Base-by-base conservation (phyloP, 2,797 vertebrate species). In the Trematomus bernacchii region DNA sequence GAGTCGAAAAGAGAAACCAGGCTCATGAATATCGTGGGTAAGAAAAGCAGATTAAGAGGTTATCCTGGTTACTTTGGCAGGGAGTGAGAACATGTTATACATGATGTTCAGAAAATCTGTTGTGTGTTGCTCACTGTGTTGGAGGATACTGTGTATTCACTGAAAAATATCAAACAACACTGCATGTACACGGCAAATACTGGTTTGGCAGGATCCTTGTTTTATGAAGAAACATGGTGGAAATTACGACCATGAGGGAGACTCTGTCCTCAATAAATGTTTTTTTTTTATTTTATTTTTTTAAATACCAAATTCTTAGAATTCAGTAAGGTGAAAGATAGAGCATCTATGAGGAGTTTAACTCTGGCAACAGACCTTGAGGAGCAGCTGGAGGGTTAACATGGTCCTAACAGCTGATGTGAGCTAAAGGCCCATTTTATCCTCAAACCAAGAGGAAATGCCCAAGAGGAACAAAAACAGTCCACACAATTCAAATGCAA, bases 361-460 rank as follows among this genome's bases (percentile, higher is more conserved):
- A 2, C n/a, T 42, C 57, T 43, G 23, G 18, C 33, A 14, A 54
- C 59, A 52, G 9, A 1, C 10, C 12, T 33, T 0, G 37, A 23
- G 33, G 21, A 65, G 1, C 33, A 30, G 21, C 50, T 5, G 16
- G 27, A 23, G 15, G 27, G 30, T n/a, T 42, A 33, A 37, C 7
- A 68, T 55, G 48, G n/a, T n/a, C 27, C 23, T 23, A 23, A 3
- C 23, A 23, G 23, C 43, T 66, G 23, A 62, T 50, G 43, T 48
- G 40, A 53, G 48, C 68, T 59, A 52, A 61, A 70, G 60, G 59
- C n/a, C 53, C 40, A 69, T 61, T 57, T 51, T 79, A 58, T 68
- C 21, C 19, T 64, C 10, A 40, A 59, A 54, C 42, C 40, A 59
- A 15, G 40, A 14, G 7, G n/a, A 62, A 43, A 33, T 63, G 15